A percentile compares a stretch with the other conserved stretches of the same genome.
Evolutionary conservation across 1,140 invertebrate species (phyloP).

Genomic region (Drosophila bifasciata): DNA sequence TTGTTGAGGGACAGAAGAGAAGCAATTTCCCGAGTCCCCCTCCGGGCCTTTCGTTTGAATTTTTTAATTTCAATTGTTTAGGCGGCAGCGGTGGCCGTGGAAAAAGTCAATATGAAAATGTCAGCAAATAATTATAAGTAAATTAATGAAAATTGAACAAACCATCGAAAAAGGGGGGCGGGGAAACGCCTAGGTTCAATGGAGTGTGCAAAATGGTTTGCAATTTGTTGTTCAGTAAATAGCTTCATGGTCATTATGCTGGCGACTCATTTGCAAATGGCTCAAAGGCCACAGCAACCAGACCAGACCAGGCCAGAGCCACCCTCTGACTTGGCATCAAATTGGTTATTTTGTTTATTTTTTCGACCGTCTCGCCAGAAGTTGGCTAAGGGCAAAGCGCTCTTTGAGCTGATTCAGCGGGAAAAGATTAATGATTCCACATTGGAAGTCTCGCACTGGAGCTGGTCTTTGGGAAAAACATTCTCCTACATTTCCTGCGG

Average conservation of each 20-base stretch:
- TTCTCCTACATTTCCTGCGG: conserved; percentile 23
- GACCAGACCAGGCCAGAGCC: background rate
- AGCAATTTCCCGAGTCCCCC: conserved; percentile 35
- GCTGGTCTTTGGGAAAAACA: conserved; percentile 52
- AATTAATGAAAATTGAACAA: conserved; percentile 69
- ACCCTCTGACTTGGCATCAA: conserved; percentile 61
- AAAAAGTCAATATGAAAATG: conserved; percentile 57
- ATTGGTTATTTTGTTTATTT: conserved; percentile 59
- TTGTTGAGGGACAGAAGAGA: conserved; percentile 20
- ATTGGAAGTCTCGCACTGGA: conserved; percentile 44
- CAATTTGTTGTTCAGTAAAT: conserved; percentile 66
- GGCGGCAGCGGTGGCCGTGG: conserved; percentile 7
- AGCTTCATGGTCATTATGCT: conserved; percentile 61
- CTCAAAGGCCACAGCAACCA: conserved; percentile 38
- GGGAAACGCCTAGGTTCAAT: conserved; percentile 44
- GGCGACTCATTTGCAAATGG: conserved; percentile 76
- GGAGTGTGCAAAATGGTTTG: conserved; percentile 56
- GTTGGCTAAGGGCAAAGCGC: conserved; percentile 34
- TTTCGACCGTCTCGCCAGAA: conserved; percentile 19
- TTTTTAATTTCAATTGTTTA: conserved; percentile 74
- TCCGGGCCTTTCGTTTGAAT: conserved; percentile 62
- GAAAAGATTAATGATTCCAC: conserved; percentile 79
- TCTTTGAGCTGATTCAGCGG: conserved; percentile 74
- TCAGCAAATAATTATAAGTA: conserved; percentile 74
- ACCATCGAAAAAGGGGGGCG: conserved; percentile 17